Evolutionary conservation across 2,113 vertebrate genomes (phyloP), one percentile per base, ranked within the genome.

Genomic region (Tricholaema leucomelas): DNA sequence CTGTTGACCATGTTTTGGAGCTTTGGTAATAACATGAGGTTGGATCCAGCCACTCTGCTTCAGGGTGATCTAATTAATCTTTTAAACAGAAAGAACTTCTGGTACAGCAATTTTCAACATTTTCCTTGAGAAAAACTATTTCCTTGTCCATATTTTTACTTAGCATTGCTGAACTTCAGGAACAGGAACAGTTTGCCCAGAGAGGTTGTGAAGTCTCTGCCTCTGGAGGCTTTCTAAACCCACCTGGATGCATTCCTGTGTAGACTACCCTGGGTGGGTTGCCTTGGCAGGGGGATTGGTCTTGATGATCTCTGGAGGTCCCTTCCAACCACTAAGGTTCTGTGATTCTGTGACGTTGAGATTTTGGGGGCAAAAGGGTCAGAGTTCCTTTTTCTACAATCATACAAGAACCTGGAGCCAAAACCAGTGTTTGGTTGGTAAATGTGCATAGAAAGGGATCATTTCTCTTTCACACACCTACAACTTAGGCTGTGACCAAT

Each of bases 281-380:
- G 40, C 40, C 15, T 40, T 40, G 40, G 40, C 40, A 40, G 40
- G 40, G 40, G 40, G 40, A 5, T 40, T 15, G 14, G 14, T 15
- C 40, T 40, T 15, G 13, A 15, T 40, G 40, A 40, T 40, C 40
- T 40, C 40, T 40, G 40, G 5, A 40, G 40, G 40, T 40, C 40
- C 40, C 40, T 40, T 40, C 40, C 40, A 40, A 40, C 40, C 40
- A 15, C 40, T 40, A 40, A 40, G 40, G 40, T 40, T 40, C 38
- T 40, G 38, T 40, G 9, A 4, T 40, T 40, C 38, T 40, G 38
- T 40, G 9, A 4, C 18, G 8, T 5, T 46, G 33, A n/a, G 10
- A 40, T 88, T 67, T 55, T 24, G 24, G 24, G n/a, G 5, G 2
- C 1, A 3, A 69, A 4, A 3, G 1, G 2, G 2, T 19, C 66